Evolutionary conservation across 2,888 invertebrate genomes (phyloP).

Genomic region (Drosophila picticornis): DNA sequence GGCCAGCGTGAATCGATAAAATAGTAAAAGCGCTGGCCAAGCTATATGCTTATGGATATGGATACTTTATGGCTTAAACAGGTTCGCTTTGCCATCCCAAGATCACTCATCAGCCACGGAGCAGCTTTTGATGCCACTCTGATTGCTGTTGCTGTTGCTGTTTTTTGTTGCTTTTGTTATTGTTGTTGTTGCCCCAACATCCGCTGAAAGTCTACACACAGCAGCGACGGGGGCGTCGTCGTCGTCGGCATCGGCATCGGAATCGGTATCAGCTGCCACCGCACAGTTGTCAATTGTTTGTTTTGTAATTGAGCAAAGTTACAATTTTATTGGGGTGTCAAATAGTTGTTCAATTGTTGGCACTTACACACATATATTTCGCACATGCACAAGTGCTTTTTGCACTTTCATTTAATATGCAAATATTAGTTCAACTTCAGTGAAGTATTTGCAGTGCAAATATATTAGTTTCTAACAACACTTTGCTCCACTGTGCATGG

Average conservation of each 20-base stretch:
- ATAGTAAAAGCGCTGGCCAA: constrained; percentile 49
- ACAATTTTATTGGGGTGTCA: constrained; percentile 9
- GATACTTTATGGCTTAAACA: constrained; percentile 68
- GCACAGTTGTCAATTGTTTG: constrained; percentile 48
- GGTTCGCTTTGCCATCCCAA: constrained; percentile 57
- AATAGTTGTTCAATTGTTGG: constrained; percentile 2
- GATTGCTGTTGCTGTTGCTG: constrained; percentile 30
- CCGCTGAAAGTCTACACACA: constrained; percentile 60
- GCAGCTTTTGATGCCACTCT: constrained; percentile 53
- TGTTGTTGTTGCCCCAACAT: constrained; percentile 60
- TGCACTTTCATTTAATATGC: background rate
- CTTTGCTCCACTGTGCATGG: constrained; percentile 47
- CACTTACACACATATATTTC: background rate
- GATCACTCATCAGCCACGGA: constrained; percentile 73
- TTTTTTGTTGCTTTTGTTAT: constrained; percentile 30
- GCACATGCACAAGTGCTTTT: constrained; percentile 1
- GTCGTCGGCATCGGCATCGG: constrained; percentile 6
- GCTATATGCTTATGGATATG: constrained; percentile 52
- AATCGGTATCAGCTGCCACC: constrained; percentile 11
- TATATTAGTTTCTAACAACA: background rate
- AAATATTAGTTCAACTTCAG: background rate
- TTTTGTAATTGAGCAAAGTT: constrained; percentile 20
- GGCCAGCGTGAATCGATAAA: constrained; percentile 40
- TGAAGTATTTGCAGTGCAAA: background rate
- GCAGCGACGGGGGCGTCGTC: constrained; percentile 45